Evolutionary conservation across 2,888 invertebrate species (phyloP).

Genomic region (Macropis europaea): DNA sequence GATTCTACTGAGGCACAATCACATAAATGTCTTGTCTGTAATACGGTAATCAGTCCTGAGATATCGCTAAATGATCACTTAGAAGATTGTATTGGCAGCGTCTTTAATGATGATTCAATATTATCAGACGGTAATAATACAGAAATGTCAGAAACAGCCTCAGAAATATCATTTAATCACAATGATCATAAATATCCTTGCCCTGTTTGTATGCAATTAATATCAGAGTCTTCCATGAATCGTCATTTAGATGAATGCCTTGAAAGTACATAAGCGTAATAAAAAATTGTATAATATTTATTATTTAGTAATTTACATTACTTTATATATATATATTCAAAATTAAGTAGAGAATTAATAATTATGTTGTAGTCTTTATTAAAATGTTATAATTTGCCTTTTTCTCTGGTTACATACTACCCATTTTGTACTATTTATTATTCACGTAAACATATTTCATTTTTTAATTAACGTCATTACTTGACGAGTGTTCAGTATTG

Average conservation of each 20-base stretch:
- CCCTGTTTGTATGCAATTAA: slow-evolving; percentile 83
- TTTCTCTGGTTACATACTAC: background rate
- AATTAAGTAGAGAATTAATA: background rate
- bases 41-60: slow-evolving; percentile 54
- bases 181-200: slow-evolving; percentile 82
- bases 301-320: background rate
- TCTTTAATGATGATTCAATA: slow-evolving; percentile 74
- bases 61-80: slow-evolving; percentile 79
- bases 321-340: background rate
- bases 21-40: slow-evolving; percentile 71
- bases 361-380: background rate
- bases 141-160: slow-evolving; percentile 66
- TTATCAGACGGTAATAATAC: slow-evolving; percentile 49
- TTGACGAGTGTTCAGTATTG: too few relatives aligned
- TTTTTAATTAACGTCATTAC: background rate
- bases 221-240: slow-evolving; percentile 82
- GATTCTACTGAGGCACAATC: background rate
- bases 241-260: slow-evolving; percentile 82
- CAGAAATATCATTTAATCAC: slow-evolving; percentile 34
- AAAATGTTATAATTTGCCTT: background rate
- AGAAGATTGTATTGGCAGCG: slow-evolving; percentile 77
- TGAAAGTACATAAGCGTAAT: background rate
- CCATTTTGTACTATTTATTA: slow-evolving; percentile 15
- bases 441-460: slow-evolving; percentile 4
- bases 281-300: background rate